phyloP scores from a whole-genome alignment of 2,113 vertebrate genomes.

The Ophthalmotilapia sp. region DNA sequence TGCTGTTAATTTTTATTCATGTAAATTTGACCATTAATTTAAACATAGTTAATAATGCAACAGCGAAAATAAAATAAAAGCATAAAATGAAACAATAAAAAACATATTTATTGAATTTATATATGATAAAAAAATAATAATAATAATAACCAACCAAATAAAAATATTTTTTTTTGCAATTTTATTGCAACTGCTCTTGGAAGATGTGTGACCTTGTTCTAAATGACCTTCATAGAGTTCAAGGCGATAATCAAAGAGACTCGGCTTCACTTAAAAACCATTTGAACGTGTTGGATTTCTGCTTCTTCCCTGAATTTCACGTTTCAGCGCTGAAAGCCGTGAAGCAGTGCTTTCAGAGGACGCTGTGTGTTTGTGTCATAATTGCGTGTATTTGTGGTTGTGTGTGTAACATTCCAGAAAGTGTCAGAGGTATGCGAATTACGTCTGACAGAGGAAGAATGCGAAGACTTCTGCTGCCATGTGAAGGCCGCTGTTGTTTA shows the following conservation, averaged over 20 bases:
- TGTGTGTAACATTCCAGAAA: conserved; percentile 48
- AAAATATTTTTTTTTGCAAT: not conserved
- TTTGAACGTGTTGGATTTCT: not conserved
- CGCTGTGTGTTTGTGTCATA: conserved; percentile 28
- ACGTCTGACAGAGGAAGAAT: conserved; percentile 62
- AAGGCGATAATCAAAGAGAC: not conserved
- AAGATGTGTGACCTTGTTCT: not conserved
- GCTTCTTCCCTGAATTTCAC: not conserved
- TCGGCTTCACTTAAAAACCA: not conserved
- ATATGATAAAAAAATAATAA: not conserved
- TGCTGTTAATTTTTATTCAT: not conserved
- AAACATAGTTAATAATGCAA: not conserved
- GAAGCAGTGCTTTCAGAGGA: not conserved
- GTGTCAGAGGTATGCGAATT: conserved; percentile 64
- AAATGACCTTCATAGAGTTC: not conserved
- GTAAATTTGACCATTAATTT: not conserved
- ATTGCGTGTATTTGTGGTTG: not conserved
- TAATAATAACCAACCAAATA: not conserved
- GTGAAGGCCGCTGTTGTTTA: conserved; percentile 56
- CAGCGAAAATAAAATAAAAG: not conserved
- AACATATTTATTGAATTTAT: not conserved
- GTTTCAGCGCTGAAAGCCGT: not conserved
- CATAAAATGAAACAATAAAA: not conserved
- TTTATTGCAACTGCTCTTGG: not conserved
- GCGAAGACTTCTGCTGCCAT: conserved; percentile 62